Evolutionary conservation across 2,113 vertebrate genomes (phyloP).

Genomic region (Lipophrys pholis): DNA sequence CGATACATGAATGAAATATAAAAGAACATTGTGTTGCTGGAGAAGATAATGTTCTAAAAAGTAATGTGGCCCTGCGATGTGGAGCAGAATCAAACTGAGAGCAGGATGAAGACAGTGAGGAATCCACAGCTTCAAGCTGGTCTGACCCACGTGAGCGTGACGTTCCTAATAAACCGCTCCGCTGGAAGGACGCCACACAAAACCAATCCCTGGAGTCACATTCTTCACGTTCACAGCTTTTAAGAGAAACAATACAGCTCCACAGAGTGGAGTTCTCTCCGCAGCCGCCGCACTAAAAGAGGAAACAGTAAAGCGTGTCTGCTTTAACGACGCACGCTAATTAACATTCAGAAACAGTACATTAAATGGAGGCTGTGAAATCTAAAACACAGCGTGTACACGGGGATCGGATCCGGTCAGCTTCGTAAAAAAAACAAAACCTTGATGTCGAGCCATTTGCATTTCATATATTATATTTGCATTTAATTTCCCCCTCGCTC

Average conservation of each 20-base stretch:
- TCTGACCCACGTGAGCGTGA: no score
- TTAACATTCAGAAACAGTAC: constrained; percentile 32
- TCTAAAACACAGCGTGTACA: constrained; percentile 21
- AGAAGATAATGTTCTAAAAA: no score
- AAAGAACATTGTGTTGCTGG: no score
- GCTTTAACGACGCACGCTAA: constrained; percentile 29
- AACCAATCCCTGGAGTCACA: background rate
- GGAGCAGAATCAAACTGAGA: no score
- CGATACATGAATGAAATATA: no score
- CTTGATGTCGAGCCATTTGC: constrained; percentile 18
- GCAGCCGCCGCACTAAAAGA: constrained; percentile 19
- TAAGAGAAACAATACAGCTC: background rate
- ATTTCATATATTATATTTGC: constrained; percentile 14
- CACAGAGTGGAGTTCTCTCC: constrained; percentile 7
- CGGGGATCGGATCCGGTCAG: background rate
- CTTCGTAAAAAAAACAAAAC: constrained; percentile 14
- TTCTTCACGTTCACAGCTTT: background rate
- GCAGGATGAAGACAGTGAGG: no score
- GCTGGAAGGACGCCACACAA: background rate
- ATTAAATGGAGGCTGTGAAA: constrained; percentile 28
- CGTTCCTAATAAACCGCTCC: no score
- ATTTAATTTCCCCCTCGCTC: background rate
- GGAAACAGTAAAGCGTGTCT: constrained; percentile 35
- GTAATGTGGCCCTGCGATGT: no score
- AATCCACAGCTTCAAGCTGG: no score